These are phyloP conservation scores for fruit fly (Drosophila melanogaster) DNA, from an alignment of 1,140 invertebrate species.

Conservation along the genomic window DNA sequence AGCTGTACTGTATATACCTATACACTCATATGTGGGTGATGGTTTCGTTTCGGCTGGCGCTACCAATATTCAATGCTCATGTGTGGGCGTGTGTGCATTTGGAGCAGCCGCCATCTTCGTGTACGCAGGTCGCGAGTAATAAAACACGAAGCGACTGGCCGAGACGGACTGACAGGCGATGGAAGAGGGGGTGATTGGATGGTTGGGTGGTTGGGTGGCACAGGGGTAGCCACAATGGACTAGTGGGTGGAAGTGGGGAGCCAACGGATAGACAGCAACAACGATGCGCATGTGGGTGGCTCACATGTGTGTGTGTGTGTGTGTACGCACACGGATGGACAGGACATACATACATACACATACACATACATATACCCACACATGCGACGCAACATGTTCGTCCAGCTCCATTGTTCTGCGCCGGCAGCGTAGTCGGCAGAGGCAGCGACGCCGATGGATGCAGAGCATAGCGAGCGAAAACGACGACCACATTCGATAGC, in stretches of 20 bases:
- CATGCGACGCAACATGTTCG: conserved; percentile 76
- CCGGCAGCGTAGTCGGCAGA: conserved; percentile 2
- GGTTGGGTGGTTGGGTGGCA: no score
- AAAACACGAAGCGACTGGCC: conserved; percentile 72
- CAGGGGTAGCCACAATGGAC: neutral
- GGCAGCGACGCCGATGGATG: conserved; percentile 7
- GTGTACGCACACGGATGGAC: conserved; percentile 47
- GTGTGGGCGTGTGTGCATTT: conserved; percentile 25
- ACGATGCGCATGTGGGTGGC: conserved; percentile 46
- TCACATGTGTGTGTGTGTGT: conserved; percentile 51
- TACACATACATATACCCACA: conserved; percentile 14
- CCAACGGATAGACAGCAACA: conserved; percentile 19
- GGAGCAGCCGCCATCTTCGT: conserved; percentile 52
- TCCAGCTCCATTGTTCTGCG: conserved; percentile 69
- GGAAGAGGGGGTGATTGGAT: neutral
- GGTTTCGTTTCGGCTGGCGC: conserved; percentile 22
- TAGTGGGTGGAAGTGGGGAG: neutral
- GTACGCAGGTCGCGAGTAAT: conserved; percentile 80
- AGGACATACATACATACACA: conserved; percentile 36
- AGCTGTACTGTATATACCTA: conserved; percentile 19
- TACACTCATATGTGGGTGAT: conserved; percentile 17
- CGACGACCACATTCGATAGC: conserved; percentile 79
- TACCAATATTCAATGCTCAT: conserved; percentile 36
- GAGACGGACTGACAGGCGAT: conserved; percentile 28
- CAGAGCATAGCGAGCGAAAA: conserved; percentile 28